Percentiles rank a stretch among this genome's conserved stretches.
Conservation (phyloP, 2,113 vertebrate genomes). For the Pimephales promelas region DNA sequence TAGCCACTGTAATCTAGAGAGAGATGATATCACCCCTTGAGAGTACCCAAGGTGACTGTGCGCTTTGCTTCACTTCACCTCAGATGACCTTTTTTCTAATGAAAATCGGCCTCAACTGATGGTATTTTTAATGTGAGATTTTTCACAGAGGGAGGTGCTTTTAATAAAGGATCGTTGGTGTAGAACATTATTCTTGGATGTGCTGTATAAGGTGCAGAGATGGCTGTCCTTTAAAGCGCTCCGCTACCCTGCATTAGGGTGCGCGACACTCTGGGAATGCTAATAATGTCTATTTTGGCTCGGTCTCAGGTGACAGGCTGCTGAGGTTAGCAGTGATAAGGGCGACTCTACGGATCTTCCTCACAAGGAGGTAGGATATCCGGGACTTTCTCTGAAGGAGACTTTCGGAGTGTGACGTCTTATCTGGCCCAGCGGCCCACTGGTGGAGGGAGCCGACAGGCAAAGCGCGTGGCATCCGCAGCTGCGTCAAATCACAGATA, state of each 20-base stretch:
- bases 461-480: neutral
- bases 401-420: slow-evolving; percentile 20
- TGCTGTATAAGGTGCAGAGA: slow-evolving; percentile 25
- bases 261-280: slow-evolving; percentile 32
- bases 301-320: slow-evolving; percentile 36
- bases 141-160: neutral
- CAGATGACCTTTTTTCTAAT: slow-evolving; percentile 26
- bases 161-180: slow-evolving; percentile 36
- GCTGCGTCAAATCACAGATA: slow-evolving; percentile 18
- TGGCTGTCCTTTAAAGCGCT: slow-evolving; percentile 34
- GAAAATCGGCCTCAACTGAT: slow-evolving; percentile 30
- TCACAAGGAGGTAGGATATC: slow-evolving; percentile 10
- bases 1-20: slow-evolving; percentile 28
- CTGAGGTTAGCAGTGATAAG: slow-evolving; percentile 34
- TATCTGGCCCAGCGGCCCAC: slow-evolving; percentile 4
- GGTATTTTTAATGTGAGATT: slow-evolving; percentile 33
- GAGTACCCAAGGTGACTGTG: slow-evolving; percentile 33
- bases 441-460: slow-evolving; percentile 25
- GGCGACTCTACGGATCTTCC: slow-evolving; percentile 17
- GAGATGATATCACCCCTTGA: slow-evolving; percentile 8
- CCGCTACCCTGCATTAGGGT: slow-evolving; percentile 23
- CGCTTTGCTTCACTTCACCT: neutral
- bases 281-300: slow-evolving; percentile 36
- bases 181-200: slow-evolving; percentile 37
- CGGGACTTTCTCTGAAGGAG: slow-evolving; percentile 26